Evolutionary conservation across 1,140 invertebrate genomes (phyloP).

Genomic region (Coptotermes formosanus): DNA sequence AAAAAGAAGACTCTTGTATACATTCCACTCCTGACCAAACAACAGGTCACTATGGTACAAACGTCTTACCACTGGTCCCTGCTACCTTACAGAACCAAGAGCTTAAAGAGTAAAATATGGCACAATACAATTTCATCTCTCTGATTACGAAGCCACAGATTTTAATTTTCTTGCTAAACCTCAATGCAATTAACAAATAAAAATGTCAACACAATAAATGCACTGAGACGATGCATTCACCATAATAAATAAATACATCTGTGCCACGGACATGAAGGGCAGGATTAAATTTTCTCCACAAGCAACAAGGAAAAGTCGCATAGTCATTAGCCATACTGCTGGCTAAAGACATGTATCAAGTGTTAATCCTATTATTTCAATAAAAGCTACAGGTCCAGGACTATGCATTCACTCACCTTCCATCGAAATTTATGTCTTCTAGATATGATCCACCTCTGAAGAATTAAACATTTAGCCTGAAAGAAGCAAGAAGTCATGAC

Average conservation of each 20-base stretch:
- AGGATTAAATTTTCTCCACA: background rate
- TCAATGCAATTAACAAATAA: background rate
- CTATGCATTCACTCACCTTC: conserved; percentile 9
- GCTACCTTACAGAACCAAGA: background rate
- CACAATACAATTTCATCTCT: background rate
- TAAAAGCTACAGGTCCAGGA: background rate
- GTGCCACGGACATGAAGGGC: background rate
- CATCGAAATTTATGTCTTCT: background rate
- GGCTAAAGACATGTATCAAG: background rate
- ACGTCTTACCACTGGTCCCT: background rate
- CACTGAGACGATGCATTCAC: background rate
- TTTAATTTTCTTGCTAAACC: background rate
- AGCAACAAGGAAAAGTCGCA: conserved; percentile 4
- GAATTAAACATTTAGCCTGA: background rate
- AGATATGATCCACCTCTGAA: background rate
- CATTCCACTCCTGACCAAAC: background rate
- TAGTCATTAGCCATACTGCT: background rate
- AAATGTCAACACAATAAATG: background rate
- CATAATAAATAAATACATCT: background rate
- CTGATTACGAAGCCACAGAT: background rate
- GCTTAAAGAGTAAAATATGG: background rate
- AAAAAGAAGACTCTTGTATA: too few species aligned
- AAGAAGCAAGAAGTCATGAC: background rate
- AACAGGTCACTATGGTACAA: background rate
- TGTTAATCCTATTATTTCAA: background rate